These are phyloP conservation scores for Aegotheles bennettii DNA, from an alignment of 2,113 vertebrate genomes.

Conservation along the genomic window DNA sequence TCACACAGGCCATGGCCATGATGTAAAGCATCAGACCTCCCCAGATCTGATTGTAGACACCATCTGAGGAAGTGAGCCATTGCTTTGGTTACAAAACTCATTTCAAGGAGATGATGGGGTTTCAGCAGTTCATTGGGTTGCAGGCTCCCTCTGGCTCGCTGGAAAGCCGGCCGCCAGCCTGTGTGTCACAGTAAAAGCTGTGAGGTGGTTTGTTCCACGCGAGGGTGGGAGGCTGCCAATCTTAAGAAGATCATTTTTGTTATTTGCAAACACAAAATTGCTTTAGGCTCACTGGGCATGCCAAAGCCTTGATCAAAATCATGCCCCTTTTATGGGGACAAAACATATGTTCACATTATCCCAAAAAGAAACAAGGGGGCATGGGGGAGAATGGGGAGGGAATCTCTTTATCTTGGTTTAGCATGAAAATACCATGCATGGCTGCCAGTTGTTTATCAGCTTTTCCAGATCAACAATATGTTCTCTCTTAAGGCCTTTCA, in stretches of 20 bases:
- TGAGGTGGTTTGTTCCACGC: neutral
- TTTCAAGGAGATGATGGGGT: neutral
- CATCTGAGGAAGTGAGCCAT: neutral
- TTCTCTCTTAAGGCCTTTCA: slow-evolving; percentile 54
- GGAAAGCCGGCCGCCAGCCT: neutral
- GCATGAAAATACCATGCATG: slow-evolving; percentile 40
- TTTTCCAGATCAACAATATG: slow-evolving; percentile 59
- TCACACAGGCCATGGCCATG: neutral
- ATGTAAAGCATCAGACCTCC: neutral
- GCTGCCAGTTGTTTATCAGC: slow-evolving; percentile 55
- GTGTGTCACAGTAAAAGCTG: neutral
- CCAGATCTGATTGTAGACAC: neutral
- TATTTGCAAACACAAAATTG: slow-evolving; percentile 31
- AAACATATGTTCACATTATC: slow-evolving; percentile 43
- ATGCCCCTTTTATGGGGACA: slow-evolving; percentile 19
- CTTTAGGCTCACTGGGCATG: slow-evolving; percentile 5
- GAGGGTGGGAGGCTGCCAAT: neutral
- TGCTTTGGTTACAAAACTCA: neutral
- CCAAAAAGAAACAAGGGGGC: slow-evolving; percentile 7
- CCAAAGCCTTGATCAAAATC: slow-evolving; percentile 62
- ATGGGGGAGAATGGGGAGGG: neutral
- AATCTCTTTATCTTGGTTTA: slow-evolving; percentile 48
- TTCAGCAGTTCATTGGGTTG: neutral
- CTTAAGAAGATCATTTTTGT: slow-evolving; percentile 1
- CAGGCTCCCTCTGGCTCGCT: neutral